These are phyloP conservation scores for Psilopogon haemacephalus DNA, from an alignment of 2,113 vertebrate species.

Conservation along the genomic window DNA sequence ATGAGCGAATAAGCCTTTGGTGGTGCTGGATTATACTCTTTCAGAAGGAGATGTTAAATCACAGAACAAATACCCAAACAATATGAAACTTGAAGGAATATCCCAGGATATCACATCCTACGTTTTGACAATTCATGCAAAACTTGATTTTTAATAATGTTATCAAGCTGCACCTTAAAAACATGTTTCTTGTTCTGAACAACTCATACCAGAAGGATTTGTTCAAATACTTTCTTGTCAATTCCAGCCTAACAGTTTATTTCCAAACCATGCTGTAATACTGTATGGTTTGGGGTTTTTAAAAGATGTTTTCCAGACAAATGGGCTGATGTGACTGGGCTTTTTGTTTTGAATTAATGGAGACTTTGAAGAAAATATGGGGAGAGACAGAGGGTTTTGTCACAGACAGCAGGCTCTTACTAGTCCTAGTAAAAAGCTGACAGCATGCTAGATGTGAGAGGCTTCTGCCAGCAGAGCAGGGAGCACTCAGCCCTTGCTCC, in stretches of 20 bases:
- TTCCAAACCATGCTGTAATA: not conserved
- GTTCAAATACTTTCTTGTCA: not conserved
- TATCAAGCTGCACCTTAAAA: not conserved
- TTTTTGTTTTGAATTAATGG: not conserved
- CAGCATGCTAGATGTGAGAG: not conserved
- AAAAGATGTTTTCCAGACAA: not conserved
- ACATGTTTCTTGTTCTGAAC: not conserved
- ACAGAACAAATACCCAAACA: not conserved
- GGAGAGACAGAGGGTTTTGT: not conserved
- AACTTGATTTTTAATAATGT: not conserved
- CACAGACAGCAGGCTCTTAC: accelerated
- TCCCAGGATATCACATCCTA: not conserved
- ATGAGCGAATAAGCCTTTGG: not conserved
- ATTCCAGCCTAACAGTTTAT: not conserved
- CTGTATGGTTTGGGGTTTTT: not conserved
- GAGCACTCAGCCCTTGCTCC: not conserved
- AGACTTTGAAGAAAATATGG: not conserved
- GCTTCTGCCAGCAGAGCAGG: not conserved
- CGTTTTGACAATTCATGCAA: not conserved
- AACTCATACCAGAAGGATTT: not conserved
- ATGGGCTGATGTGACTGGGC: accelerated
- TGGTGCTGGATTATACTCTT: not conserved
- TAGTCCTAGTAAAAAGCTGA: not conserved
- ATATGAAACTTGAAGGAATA: not conserved
- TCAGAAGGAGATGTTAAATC: not conserved